phyloP scores from a whole-genome alignment of 2,113 vertebrate species.

The Polypterus bichir region DNA sequence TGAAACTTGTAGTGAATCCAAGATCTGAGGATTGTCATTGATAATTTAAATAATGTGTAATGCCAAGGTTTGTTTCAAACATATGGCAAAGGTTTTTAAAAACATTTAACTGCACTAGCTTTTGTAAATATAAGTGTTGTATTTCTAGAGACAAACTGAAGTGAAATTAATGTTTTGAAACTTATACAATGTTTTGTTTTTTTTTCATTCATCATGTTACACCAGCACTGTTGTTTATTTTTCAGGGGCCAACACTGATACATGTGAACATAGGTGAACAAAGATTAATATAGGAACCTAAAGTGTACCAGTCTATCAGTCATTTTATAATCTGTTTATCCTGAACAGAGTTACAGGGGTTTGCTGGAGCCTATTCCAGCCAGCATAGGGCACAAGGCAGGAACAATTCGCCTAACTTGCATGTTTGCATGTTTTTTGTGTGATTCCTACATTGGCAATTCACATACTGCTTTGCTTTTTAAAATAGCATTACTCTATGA shows the following conservation, averaged over 20 bases:
- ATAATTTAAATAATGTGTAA: constrained; percentile 11
- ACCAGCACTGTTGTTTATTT: not conserved
- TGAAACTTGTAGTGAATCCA: constrained; percentile 1
- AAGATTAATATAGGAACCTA: no score
- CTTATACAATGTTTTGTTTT: not conserved
- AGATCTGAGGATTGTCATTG: constrained; percentile 3
- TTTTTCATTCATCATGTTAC: not conserved
- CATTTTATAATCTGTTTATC: no score
- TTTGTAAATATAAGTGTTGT: not conserved
- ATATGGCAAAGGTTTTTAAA: not conserved
- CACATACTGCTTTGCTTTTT: no score
- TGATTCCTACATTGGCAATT: no score
- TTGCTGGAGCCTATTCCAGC: no score
- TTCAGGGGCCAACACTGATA: not conserved
- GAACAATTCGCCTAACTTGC: no score
- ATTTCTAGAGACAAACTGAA: not conserved
- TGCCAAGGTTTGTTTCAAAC: not conserved
- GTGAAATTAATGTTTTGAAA: not conserved
- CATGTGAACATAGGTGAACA: no score
- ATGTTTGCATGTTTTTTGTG: no score
- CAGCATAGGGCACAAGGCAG: no score
- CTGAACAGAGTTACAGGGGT: no score
- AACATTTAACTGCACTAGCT: constrained; percentile 1
- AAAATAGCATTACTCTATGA: no score
- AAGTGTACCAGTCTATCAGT: no score